Base-by-base conservation (phyloP, 2,888 invertebrate genomes). In the Caenorhabditis angaria region DNA sequence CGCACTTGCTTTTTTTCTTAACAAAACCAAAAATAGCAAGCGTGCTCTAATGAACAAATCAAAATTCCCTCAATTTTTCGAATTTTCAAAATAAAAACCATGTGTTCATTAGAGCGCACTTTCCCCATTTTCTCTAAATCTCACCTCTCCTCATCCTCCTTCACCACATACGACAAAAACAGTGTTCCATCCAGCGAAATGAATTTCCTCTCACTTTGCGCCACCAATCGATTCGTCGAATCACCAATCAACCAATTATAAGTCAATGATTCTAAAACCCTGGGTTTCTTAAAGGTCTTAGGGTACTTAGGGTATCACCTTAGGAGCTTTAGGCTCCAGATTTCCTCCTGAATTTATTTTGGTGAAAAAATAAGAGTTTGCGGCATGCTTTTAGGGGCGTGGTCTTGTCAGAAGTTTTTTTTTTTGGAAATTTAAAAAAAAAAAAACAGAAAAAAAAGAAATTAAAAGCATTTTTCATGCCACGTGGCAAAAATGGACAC, bases 171-270 rank as follows among this genome's bases (percentile, higher is more conserved):
- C 5, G 85, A 82, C 59, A 87, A 85, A 64, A 85, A 76, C 24
- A 87, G 78, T 28, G 84, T 84, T 12, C 87, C 87, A 56, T 87
- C 87, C 70, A 81, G 65, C 8, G 84, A 83, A 50, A 87, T 79
- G 65, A 87, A 86, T 22, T 82, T 69, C 12, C 87, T 60, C 24
- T 83, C 78, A 27, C 68, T 67, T 27, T 81, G 81, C n/a, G 63
- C 54, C 54, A 87, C 71, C 32, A 85, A 82, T 3, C 79, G 68
- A 50, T 84, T 80, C 48, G 83, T 82, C 35, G 74, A 73, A 4
- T 71, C 69, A 14, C 73, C 80, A 54, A 69, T 35, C 56, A 85
- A 73, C 87, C 87, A 87, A 10, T 83, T 76, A 65, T 68, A 86
- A 1, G 85, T 80, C 56, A 84, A 69, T 10, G 87, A 85, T 65